phyloP scores from a whole-genome alignment of 1,140 invertebrate species.

The Drosophila dunni region DNA sequence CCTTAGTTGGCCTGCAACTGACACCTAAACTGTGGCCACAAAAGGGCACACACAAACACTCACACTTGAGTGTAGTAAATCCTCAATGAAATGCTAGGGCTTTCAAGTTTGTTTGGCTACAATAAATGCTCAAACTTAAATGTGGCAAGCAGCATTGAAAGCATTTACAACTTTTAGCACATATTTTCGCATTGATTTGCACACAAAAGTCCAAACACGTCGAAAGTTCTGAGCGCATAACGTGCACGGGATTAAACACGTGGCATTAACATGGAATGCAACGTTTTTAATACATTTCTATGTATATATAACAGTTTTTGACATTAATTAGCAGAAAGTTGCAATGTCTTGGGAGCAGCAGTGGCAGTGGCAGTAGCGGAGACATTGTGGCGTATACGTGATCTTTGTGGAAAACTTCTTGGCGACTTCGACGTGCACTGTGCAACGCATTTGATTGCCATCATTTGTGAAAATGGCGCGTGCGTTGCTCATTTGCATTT shows the following conservation, averaged over 20 bases:
- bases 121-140: constrained; percentile 22
- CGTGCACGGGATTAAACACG: constrained; percentile 69
- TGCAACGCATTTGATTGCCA: constrained; percentile 56
- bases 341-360: constrained; percentile 33
- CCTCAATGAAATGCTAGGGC: constrained; percentile 17
- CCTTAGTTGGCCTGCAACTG: constrained; percentile 36
- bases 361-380: not conserved
- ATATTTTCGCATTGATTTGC: constrained; percentile 45
- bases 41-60: constrained; percentile 27
- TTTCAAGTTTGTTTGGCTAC: constrained; percentile 41
- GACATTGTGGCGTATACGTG: constrained; percentile 57
- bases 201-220: constrained; percentile 62
- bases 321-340: constrained; percentile 73
- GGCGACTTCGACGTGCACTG: constrained; percentile 16
- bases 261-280: constrained; percentile 27
- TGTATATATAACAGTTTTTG: constrained; percentile 50
- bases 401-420: constrained; percentile 49
- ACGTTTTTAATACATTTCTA: constrained; percentile 19
- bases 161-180: constrained; percentile 9
- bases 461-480: constrained; percentile 71
- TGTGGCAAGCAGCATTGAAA: constrained; percentile 21
- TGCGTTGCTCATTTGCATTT: constrained; percentile 47
- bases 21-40: constrained; percentile 43
- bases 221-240: constrained; percentile 63
- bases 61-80: constrained; percentile 16